Percentiles rank a stretch among this genome's conserved stretches.
These are phyloP conservation scores for Polymixis lichenea DNA, from an alignment of 2,888 invertebrate species.

Conservation along the genomic window DNA sequence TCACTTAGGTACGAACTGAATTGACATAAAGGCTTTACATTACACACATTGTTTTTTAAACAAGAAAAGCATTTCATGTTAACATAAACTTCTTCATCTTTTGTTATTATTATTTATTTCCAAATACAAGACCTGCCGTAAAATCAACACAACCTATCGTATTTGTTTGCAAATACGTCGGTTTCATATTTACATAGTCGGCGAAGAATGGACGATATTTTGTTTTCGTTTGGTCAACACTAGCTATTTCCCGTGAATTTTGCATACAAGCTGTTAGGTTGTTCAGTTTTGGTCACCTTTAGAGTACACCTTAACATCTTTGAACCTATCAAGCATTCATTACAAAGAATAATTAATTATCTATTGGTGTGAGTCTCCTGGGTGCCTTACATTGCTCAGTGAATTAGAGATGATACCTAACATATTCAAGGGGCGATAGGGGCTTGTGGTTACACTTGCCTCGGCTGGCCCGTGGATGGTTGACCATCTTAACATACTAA, in stretches of 20 bases:
- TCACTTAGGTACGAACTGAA: too few species aligned
- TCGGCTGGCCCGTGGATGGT: too few species aligned
- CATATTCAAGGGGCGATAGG: too few species aligned
- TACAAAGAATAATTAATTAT: neutral
- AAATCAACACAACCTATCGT: conserved; percentile 28
- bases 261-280: neutral
- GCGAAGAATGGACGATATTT: conserved; percentile 29
- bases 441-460: too few species aligned
- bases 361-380: neutral
- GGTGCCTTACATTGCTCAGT: neutral
- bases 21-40: too few species aligned
- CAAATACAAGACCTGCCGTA: conserved; percentile 13
- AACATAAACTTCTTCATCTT: conserved; percentile 2
- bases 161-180: conserved; percentile 45
- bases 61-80: neutral
- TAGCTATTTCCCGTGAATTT: conserved; percentile 1
- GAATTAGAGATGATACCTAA: neutral
- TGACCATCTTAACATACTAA: too few species aligned
- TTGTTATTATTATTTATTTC: too few species aligned
- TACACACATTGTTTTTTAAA: too few species aligned
- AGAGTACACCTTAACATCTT: neutral
- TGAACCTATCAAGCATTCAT: neutral
- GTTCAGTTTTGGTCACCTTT: neutral
- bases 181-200: conserved; percentile 28
- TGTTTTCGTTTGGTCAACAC: conserved; percentile 26